Conservation (phyloP, 2,113 vertebrate genomes). For the Stigmatopora argus region DNA sequence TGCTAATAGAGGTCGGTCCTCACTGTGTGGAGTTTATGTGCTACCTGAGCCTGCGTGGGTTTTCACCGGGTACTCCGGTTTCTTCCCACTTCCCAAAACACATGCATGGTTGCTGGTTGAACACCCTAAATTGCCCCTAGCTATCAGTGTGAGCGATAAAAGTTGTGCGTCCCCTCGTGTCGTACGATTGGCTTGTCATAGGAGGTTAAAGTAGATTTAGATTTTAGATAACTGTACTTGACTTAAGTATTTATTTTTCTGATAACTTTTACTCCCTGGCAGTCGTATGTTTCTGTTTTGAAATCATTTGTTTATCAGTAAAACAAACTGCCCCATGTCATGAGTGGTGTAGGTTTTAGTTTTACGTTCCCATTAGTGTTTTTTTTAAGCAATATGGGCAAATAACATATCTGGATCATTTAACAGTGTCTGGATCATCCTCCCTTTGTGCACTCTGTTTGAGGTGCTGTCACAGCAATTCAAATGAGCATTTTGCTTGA, state of each 20-base stretch:
- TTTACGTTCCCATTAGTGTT: conserved; percentile 49
- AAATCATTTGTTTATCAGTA: neutral
- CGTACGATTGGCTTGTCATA: no score
- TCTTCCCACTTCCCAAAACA: no score
- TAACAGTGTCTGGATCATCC: conserved; percentile 75
- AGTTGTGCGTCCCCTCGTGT: no score
- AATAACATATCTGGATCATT: conserved; percentile 55
- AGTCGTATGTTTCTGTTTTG: neutral
- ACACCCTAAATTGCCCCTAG: no score
- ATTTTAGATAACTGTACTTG: neutral
- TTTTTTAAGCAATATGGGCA: conserved; percentile 44
- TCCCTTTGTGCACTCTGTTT: conserved; percentile 86
- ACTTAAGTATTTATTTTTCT: neutral
- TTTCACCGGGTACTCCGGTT: no score
- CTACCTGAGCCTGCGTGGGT: no score
- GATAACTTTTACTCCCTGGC: neutral
- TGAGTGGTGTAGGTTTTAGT: conserved; percentile 4
- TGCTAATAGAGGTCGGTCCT: neutral
- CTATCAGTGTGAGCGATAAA: no score
- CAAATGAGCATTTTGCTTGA: conserved; percentile 99
- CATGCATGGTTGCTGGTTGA: no score
- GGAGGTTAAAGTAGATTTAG: no score
- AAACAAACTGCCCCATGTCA: conserved; percentile 1
- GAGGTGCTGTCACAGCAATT: conserved; percentile 92
- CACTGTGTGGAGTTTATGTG: no score